These are phyloP conservation scores for Beris morrisii DNA, from an alignment of 2,888 invertebrate species.

Conservation along the genomic window DNA sequence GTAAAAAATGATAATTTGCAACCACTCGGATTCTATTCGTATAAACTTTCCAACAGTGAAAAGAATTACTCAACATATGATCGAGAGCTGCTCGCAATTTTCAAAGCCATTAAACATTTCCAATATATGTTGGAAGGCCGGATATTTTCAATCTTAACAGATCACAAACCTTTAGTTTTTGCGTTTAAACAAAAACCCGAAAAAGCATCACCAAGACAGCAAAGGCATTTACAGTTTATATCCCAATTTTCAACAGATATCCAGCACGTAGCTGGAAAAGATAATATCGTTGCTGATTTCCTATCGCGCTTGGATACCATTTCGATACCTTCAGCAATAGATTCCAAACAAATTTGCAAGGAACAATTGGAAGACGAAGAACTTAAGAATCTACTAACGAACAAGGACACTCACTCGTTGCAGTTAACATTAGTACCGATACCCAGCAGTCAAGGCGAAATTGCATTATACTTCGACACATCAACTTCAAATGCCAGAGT, in stretches of 20 bases:
- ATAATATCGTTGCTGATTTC: not conserved
- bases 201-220: not conserved
- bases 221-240: not conserved
- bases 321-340: not conserved
- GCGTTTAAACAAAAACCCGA: not conserved
- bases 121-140: not conserved
- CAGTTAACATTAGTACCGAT: no score
- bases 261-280: not conserved
- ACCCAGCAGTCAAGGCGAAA: no score
- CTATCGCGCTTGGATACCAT: not conserved
- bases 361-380: no score
- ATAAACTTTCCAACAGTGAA: not conserved
- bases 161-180: not conserved
- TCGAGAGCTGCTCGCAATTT: not conserved
- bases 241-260: slow-evolving; percentile 1
- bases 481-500: no score
- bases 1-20: not conserved
- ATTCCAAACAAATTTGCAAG: not conserved
- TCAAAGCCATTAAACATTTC: not conserved
- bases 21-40: not conserved
- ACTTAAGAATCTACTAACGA: no score
- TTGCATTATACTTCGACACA: no score
- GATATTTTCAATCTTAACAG: not conserved
- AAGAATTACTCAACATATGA: no score
- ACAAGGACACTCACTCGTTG: no score